A percentile compares a stretch with the other conserved stretches of the same genome.
These are phyloP conservation scores for Bombus vancouverensis DNA, from an alignment of 1,140 invertebrate species.

Conservation along the genomic window DNA sequence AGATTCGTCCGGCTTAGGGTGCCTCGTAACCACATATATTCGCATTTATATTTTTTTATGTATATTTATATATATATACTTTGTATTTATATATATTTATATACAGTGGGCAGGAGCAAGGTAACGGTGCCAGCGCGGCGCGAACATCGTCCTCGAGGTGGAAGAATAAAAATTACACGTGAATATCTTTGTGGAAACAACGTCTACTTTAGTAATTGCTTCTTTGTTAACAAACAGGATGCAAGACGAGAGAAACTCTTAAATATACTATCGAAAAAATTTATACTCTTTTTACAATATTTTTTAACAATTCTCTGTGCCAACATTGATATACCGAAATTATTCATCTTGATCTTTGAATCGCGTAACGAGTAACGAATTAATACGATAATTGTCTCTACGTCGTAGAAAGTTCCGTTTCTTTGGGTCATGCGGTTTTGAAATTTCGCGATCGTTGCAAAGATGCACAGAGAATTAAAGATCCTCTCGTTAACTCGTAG, in stretches of 20 bases:
- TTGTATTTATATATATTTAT: conserved; percentile 79
- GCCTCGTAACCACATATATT: conserved; percentile 73
- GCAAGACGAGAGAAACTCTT: not conserved
- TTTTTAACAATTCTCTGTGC: not conserved
- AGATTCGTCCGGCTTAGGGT: conserved; percentile 71
- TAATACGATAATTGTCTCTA: not conserved
- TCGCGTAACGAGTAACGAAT: not conserved
- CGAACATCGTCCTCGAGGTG: conserved; percentile 19
- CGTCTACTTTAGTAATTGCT: not conserved
- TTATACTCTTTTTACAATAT: not conserved
- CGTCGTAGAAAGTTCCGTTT: not conserved
- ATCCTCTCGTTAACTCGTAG: not conserved
- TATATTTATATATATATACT: conserved; percentile 71
- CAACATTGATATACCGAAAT: not conserved
- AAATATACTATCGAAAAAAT: not conserved
- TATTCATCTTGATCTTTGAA: not conserved
- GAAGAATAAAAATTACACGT: conserved; percentile 41
- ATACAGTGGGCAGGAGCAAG: conserved; percentile 74
- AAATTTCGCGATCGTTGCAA: not conserved
- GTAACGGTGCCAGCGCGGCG: conserved; percentile 40
- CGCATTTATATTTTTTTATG: conserved; percentile 70
- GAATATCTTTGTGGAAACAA: not conserved
- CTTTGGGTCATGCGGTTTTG: not conserved
- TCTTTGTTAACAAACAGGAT: not conserved
- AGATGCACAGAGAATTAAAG: not conserved